Percentiles rank a stretch among this genome's conserved stretches.
Evolutionary conservation across 37 sponge, comb jelly and placozoan species (phyloP).

Genomic region (Hexactinellida sp.): DNA sequence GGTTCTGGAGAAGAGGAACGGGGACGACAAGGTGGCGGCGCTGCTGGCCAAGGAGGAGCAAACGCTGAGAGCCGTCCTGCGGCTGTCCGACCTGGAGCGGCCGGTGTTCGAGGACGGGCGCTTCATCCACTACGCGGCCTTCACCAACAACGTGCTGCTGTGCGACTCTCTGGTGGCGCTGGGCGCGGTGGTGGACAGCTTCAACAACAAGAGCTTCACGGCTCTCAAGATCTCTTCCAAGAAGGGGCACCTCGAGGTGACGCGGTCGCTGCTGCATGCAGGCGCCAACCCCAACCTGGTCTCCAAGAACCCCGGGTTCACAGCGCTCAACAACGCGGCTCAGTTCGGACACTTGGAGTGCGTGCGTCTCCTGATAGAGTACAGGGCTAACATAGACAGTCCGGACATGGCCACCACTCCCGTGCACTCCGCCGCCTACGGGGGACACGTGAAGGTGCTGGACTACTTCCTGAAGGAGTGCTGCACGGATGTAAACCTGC

Average conservation of each 20-base stretch:
- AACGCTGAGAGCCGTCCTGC: neutral
- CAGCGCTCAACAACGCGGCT: neutral
- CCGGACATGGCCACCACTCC: neutral
- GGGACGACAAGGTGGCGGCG: neutral
- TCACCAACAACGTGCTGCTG: neutral
- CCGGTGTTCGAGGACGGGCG: neutral
- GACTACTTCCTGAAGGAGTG: slow-evolving; percentile 12
- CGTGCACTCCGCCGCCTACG: neutral
- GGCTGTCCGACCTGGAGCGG: neutral
- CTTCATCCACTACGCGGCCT: neutral
- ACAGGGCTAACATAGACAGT: neutral
- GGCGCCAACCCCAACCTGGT: neutral
- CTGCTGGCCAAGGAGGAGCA: neutral
- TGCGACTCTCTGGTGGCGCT: neutral
- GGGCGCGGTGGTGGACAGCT: neutral
- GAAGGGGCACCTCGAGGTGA: neutral
- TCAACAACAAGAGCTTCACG: slow-evolving; percentile 2
- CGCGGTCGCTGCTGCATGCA: neutral
- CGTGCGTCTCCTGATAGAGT: neutral
- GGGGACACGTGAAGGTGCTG: neutral
- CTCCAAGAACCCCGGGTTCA: slow-evolving; percentile 7
- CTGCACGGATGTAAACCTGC: neutral
- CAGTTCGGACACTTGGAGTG: slow-evolving; percentile 2
- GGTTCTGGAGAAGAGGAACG: neutral
- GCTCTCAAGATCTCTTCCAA: slow-evolving; percentile 8